These are phyloP conservation scores for Rhadina sibilatrix DNA, from an alignment of 2,113 vertebrate genomes.

Conservation along the genomic window DNA sequence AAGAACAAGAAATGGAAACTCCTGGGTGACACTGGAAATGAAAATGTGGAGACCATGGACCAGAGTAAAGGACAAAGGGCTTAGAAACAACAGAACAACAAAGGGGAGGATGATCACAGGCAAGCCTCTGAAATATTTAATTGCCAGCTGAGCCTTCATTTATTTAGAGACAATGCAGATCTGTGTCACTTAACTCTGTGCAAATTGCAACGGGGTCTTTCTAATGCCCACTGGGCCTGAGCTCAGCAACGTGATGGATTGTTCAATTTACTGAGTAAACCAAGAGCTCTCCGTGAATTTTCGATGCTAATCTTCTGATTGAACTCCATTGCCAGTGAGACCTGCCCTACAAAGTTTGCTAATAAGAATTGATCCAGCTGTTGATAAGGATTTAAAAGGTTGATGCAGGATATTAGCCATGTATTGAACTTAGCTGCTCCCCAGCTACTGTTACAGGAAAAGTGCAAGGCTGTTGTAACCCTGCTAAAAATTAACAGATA, in stretches of 20 bases:
- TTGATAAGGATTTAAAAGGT: background rate
- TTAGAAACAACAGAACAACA: background rate
- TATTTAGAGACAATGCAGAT: background rate
- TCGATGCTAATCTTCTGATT: conserved; percentile 29
- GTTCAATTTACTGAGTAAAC: conserved; percentile 17
- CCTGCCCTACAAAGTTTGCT: background rate
- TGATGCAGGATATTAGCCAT: background rate
- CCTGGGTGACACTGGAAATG: accelerated
- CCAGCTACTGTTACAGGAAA: background rate
- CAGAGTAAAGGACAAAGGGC: background rate
- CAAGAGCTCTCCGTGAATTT: background rate
- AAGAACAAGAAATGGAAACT: background rate
- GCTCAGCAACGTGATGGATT: background rate
- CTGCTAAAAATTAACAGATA: background rate
- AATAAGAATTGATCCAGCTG: conserved; percentile 6
- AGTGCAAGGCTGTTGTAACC: background rate
- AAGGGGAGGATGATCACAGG: background rate
- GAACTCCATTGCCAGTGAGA: background rate
- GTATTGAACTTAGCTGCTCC: background rate
- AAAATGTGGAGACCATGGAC: background rate
- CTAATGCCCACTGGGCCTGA: background rate
- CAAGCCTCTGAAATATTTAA: background rate
- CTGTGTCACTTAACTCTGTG: background rate
- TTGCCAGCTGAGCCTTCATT: background rate
- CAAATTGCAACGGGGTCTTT: background rate